Percentiles rank a stretch among this genome's conserved stretches.
These are phyloP conservation scores for Neosalanx taihuensis DNA, from an alignment of 2,797 vertebrate species.

Conservation along the genomic window DNA sequence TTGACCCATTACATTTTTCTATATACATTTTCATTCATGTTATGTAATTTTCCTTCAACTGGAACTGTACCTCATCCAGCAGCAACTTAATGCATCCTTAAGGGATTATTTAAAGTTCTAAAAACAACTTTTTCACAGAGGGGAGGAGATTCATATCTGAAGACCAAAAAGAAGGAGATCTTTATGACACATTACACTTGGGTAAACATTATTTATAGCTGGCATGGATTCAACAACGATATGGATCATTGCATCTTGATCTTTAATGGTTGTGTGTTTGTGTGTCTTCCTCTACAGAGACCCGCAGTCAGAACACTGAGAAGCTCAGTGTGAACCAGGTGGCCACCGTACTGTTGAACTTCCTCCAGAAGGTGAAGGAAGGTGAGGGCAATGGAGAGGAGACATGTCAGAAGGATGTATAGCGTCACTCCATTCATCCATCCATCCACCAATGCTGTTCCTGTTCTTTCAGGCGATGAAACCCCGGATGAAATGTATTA, in stretches of 20 bases:
- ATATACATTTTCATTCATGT: no score
- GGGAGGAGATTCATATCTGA: slow-evolving; percentile 88
- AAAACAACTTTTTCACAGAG: slow-evolving; percentile 69
- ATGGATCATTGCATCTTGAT: not conserved
- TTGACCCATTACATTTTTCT: not conserved
- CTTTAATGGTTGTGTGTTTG: not conserved
- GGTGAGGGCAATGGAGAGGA: slow-evolving; percentile 61
- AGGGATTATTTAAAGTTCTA: not conserved
- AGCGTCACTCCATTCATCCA: not conserved
- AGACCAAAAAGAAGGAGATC: slow-evolving; percentile 80
- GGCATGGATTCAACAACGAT: not conserved
- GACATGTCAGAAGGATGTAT: not conserved
- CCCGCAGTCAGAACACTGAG: slow-evolving; percentile 78
- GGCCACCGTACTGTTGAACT: slow-evolving; percentile 76
- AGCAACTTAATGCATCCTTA: no score
- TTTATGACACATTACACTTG: slow-evolving; percentile 78
- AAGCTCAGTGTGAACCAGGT: slow-evolving; percentile 81
- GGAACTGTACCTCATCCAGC: no score
- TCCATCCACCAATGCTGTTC: not conserved
- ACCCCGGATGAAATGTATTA: slow-evolving; percentile 68
- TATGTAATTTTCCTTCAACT: no score
- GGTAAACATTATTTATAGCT: slow-evolving; percentile 68
- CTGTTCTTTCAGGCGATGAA: slow-evolving; percentile 59
- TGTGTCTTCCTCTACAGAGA: slow-evolving; percentile 71
- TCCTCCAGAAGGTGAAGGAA: slow-evolving; percentile 77